Base-by-base conservation (phyloP, 2,113 vertebrate species). In the Azemiops feae region DNA sequence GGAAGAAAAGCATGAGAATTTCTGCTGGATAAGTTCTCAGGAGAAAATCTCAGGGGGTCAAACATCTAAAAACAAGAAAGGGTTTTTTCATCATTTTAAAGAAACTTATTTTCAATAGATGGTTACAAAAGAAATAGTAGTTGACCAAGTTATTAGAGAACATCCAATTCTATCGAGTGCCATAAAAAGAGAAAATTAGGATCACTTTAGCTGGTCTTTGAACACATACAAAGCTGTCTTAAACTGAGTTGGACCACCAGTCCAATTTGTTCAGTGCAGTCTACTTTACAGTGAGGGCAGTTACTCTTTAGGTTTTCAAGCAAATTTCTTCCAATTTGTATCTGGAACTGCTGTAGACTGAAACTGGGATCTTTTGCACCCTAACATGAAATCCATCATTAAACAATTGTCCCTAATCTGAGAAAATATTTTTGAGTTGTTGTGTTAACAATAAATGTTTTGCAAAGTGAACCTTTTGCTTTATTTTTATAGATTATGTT, bases 1-100 rank as follows among this genome's bases (percentile, higher is more conserved):
- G 98, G 98, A 54, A 98, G 95, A 92, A 97, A 98, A 0, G 98
- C 98, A 93, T 98, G 97, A 20, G 98, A 96, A 0, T 98, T 97
- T 92, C 98, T 96, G 18, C 92, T 96, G 22, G 97, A 95, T 54
- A 91, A 60, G 89, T 98, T 98, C 93, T 98, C 98, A 5, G 98
- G 97, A 14, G 98, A 97, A 97, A 98, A 98, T 87, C 98, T 97
- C 88, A 98, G 94, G 9, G 98, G 98, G 90, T 98, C 97, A 95
- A 97, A 98, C 11, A 97, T 97, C 98, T 98, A 90, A 86, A 81
- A 87, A 93, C 4, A 64, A 92, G 60, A 93, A 11, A 9, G 53
- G 34, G 18, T 1, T 10, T 3, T 55, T 88, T 34, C 14, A 25
- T 88, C 55, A 45, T 53, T 74, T 53, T 53, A 27, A 69, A 87